phyloP scores from a whole-genome alignment of 2,888 invertebrate genomes.

The Notodonta dromedarius region DNA sequence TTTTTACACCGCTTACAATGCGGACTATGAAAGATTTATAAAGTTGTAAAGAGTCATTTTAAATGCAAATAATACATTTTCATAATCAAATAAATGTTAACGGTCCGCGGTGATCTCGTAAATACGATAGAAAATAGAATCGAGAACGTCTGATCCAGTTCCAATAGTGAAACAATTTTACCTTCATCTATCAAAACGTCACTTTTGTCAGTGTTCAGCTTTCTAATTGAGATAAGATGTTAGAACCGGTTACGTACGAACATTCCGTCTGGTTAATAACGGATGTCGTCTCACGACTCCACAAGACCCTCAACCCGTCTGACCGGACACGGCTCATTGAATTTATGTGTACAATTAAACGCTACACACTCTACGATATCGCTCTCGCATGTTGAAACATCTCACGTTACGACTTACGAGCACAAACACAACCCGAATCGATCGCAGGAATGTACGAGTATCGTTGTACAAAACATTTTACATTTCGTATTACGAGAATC shows the following conservation, averaged over 20 bases:
- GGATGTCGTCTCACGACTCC: conserved; percentile 48
- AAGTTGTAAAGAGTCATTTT: too few relatives aligned
- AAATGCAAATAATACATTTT: too few relatives aligned
- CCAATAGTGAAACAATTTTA: conserved; percentile 41
- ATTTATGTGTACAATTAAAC: conserved; percentile 53
- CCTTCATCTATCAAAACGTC: conserved; percentile 57
- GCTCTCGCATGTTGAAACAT: conserved; percentile 40
- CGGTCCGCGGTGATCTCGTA: too few relatives aligned
- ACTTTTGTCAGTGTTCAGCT: conserved; percentile 57
- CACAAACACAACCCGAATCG: conserved; percentile 41
- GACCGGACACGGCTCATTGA: conserved; percentile 48
- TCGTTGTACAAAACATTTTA: conserved; percentile 38
- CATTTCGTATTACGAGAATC: conserved; percentile 38
- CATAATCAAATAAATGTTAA: too few relatives aligned
- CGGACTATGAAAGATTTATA: too few relatives aligned
- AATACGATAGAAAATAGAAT: conserved; percentile 1
- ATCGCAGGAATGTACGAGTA: conserved; percentile 36
- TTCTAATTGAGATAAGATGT: conserved; percentile 65
- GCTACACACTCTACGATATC: conserved; percentile 42
- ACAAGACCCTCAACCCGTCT: conserved; percentile 22
- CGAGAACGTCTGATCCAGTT: conserved; percentile 30
- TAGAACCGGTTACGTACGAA: conserved; percentile 46
- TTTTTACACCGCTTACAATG: too few relatives aligned
- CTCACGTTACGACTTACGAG: conserved; percentile 31
- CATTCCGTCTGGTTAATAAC: conserved; percentile 38